phyloP scores from a whole-genome alignment of 2,113 vertebrate genomes.

The Tragelaphus scriptus region DNA sequence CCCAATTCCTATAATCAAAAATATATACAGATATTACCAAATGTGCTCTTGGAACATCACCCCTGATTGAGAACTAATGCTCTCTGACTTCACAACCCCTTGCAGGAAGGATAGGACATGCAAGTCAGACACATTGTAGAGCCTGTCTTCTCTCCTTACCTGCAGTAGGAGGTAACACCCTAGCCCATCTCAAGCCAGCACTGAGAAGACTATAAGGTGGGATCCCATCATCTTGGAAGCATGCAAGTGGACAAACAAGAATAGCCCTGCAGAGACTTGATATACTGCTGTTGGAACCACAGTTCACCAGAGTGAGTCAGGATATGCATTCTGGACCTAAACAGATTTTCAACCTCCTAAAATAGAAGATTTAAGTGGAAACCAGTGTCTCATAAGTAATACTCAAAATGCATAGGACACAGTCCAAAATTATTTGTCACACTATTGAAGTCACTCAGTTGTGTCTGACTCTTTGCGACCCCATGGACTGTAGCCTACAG shows the following conservation, averaged over 20 bases:
- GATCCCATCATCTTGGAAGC: background rate
- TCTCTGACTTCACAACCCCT: background rate
- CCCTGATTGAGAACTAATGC: background rate
- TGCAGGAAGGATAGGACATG: background rate
- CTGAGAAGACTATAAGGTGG: background rate
- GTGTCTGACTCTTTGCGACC: accelerated
- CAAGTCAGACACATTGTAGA: background rate
- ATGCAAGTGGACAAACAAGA: background rate
- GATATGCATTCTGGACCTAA: background rate
- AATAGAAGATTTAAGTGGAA: background rate
- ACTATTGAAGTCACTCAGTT: background rate
- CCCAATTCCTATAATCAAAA: background rate
- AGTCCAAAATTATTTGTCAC: background rate
- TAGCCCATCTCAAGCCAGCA: background rate
- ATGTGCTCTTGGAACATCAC: background rate
- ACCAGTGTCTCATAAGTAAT: background rate
- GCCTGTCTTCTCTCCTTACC: background rate
- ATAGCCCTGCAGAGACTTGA: background rate
- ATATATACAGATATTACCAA: background rate
- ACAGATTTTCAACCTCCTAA: background rate
- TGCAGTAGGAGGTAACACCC: background rate
- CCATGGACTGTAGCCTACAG: background rate
- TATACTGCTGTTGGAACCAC: background rate
- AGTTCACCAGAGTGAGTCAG: background rate
- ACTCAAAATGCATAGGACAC: background rate